phyloP scores from a whole-genome alignment of 1,140 invertebrate species.

The Eupristina koningsbergeri region DNA sequence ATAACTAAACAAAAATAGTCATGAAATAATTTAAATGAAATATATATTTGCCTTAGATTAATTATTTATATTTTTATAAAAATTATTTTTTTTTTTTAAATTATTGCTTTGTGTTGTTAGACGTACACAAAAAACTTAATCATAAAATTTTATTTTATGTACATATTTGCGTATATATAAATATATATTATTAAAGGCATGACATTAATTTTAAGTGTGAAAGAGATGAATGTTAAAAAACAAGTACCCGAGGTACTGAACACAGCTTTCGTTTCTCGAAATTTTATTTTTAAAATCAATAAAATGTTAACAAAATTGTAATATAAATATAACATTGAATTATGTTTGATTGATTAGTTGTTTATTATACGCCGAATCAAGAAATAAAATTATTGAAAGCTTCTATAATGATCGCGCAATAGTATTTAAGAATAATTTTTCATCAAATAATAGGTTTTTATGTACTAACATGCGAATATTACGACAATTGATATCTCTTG shows the following conservation, averaged over 20 bases:
- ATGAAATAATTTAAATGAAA: neutral
- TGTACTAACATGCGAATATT: neutral
- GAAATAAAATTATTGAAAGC: slow-evolving; percentile 25
- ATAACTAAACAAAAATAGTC: neutral
- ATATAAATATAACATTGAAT: slow-evolving; percentile 15
- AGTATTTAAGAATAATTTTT: slow-evolving; percentile 22
- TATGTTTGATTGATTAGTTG: slow-evolving; percentile 19
- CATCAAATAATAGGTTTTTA: slow-evolving; percentile 22
- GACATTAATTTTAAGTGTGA: slow-evolving; percentile 44
- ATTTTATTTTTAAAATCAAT: slow-evolving; percentile 10
- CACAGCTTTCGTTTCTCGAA: slow-evolving; percentile 10
- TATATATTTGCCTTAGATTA: neutral
- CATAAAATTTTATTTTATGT: slow-evolving; percentile 37
- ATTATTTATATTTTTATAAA: slow-evolving; percentile 13
- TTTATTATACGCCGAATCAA: neutral
- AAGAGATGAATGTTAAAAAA: slow-evolving; percentile 18
- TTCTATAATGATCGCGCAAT: slow-evolving; percentile 16
- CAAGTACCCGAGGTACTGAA: slow-evolving; percentile 43
- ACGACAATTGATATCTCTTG: slow-evolving; percentile 23
- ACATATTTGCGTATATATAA: slow-evolving; percentile 39
- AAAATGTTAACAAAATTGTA: slow-evolving; percentile 13
- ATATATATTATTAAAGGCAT: slow-evolving; percentile 37
- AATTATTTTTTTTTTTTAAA: neutral
- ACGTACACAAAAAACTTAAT: slow-evolving; percentile 15
- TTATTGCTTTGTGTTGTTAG: neutral